These are phyloP conservation scores for Furcula furcula DNA, from an alignment of 2,888 invertebrate genomes.

Conservation along the genomic window DNA sequence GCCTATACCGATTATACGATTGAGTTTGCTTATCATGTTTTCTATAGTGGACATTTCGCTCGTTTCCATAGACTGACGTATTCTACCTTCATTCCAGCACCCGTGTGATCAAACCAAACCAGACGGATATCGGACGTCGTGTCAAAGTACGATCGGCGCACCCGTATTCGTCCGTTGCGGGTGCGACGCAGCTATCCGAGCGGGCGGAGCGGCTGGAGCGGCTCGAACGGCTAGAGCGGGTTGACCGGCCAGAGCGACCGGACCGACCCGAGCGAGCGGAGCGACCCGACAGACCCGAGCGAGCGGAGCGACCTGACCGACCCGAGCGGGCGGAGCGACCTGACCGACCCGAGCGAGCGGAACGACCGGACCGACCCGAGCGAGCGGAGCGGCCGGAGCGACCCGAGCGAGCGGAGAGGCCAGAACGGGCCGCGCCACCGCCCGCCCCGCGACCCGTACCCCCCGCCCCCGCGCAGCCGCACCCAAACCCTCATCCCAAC, in stretches of 20 bases:
- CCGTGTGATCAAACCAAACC: slow-evolving; percentile 95
- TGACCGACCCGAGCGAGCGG: slow-evolving; percentile 25
- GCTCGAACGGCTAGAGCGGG: slow-evolving; percentile 44
- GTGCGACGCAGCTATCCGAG: slow-evolving; percentile 51
- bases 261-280: slow-evolving; percentile 53
- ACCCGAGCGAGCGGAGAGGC: slow-evolving; percentile 36
- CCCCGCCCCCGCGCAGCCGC: slow-evolving; percentile 33
- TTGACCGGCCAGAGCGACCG: slow-evolving; percentile 47
- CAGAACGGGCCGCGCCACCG: slow-evolving; percentile 36
- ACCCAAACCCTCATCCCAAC: slow-evolving; percentile 44
- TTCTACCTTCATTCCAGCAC: slow-evolving; percentile 83
- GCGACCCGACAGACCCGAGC: slow-evolving; percentile 42
- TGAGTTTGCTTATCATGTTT: too few species aligned
- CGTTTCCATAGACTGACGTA: too few species aligned
- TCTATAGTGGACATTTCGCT: too few species aligned
- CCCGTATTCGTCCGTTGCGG: slow-evolving; percentile 58
- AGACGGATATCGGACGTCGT: slow-evolving; percentile 93
- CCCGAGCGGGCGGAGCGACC: slow-evolving; percentile 43
- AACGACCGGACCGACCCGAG: slow-evolving; percentile 35
- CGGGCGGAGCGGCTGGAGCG: slow-evolving; percentile 47
- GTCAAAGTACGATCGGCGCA: slow-evolving; percentile 86
- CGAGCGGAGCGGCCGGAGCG: slow-evolving; percentile 18
- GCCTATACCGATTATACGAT: too few species aligned
- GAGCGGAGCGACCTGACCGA: slow-evolving; percentile 49
- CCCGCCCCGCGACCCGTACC: slow-evolving; percentile 36